Evolutionary conservation across 2,113 vertebrate species (phyloP).

Genomic region (Chamaetylas fuelleborni): DNA sequence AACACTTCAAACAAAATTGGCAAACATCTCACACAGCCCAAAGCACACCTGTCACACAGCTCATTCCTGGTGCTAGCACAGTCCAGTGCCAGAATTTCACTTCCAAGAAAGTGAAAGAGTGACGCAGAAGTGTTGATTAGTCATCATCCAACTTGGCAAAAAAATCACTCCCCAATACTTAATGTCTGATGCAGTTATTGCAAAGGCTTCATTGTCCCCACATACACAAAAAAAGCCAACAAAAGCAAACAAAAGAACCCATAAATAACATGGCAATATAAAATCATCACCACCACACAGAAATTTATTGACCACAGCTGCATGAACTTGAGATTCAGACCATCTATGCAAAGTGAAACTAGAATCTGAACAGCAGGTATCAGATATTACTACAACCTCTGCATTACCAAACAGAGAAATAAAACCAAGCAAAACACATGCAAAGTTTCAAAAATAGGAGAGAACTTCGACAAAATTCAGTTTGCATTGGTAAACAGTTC

Average conservation of each 20-base stretch:
- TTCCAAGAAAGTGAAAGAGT: not conserved
- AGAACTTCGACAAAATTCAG: not conserved
- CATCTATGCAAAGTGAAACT: not conserved
- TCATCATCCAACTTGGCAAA: not conserved
- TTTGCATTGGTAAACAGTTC: not conserved
- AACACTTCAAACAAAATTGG: not conserved
- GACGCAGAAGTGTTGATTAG: not conserved
- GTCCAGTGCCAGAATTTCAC: not conserved
- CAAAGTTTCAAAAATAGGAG: not conserved
- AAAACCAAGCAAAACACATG: not conserved
- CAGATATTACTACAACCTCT: not conserved
- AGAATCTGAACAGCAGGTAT: not conserved
- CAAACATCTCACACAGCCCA: not conserved
- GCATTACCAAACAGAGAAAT: not conserved
- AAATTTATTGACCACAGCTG: not conserved
- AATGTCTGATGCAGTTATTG: not conserved
- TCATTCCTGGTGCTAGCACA: not conserved
- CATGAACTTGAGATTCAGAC: not conserved
- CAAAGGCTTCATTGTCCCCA: not conserved
- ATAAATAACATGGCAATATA: not conserved
- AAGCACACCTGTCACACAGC: not conserved
- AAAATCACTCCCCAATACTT: not conserved
- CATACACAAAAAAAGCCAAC: not conserved
- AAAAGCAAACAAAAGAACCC: not conserved
- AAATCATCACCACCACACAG: not conserved